These are phyloP conservation scores for Leptoclinus maculatus DNA, from an alignment of 2,797 vertebrate species.

Conservation along the genomic window DNA sequence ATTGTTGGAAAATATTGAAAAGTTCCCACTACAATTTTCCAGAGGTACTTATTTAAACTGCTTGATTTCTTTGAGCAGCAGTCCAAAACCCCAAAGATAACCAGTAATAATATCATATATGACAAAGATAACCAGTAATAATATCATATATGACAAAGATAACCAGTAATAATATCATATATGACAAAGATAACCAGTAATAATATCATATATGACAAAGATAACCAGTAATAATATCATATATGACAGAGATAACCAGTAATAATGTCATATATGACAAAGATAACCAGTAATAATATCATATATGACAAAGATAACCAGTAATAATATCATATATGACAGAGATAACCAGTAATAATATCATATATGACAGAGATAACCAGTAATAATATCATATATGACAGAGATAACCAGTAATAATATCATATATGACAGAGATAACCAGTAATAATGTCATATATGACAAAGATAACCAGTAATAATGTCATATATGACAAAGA, in stretches of 20 bases:
- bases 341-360: not conserved
- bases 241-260: not conserved
- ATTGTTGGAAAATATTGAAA: not conserved
- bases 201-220: not conserved
- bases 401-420: too few relatives aligned
- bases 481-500: not conserved
- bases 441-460: too few relatives aligned
- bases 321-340: not conserved
- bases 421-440: not conserved
- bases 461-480: too few relatives aligned
- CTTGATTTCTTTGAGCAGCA: not conserved
- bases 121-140: too few relatives aligned
- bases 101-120: too few relatives aligned
- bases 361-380: not conserved
- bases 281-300: too few relatives aligned
- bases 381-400: too few relatives aligned
- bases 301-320: not conserved
- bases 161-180: not conserved
- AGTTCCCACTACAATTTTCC: too few relatives aligned
- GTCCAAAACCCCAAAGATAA: too few relatives aligned
- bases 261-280: not conserved
- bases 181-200: too few relatives aligned
- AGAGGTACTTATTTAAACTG: not conserved
- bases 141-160: not conserved
- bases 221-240: not conserved